Evolutionary conservation across 2,888 invertebrate genomes (phyloP).

Genomic region (Erebia aethiops): DNA sequence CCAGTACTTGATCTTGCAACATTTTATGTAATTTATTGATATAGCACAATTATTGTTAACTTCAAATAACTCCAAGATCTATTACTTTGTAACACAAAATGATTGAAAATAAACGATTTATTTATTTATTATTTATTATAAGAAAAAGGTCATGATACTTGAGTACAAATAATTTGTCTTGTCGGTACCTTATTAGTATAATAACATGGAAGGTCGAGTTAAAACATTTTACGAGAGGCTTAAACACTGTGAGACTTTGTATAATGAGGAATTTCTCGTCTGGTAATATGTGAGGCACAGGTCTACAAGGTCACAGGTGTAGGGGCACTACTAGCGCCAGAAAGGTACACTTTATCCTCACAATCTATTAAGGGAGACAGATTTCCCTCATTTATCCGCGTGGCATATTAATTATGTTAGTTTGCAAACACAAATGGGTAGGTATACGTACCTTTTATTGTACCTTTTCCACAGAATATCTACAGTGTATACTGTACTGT

Average conservation of each 20-base stretch:
- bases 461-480: not conserved
- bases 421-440: not conserved
- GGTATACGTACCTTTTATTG: not conserved
- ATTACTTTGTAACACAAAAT: no score
- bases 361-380: slow-evolving; percentile 11
- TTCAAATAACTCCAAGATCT: no score
- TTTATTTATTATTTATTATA: no score
- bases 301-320: not conserved
- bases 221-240: not conserved
- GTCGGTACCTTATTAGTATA: not conserved
- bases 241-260: slow-evolving; percentile 1
- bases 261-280: not conserved
- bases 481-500: no score
- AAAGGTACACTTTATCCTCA: slow-evolving; percentile 1
- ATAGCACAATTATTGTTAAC: no score
- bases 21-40: no score
- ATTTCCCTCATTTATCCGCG: slow-evolving; percentile 7
- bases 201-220: not conserved
- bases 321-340: not conserved
- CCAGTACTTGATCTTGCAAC: no score
- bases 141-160: not conserved
- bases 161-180: not conserved
- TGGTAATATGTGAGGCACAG: not conserved
- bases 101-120: no score
- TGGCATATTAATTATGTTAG: not conserved